Percentiles rank a stretch among this genome's conserved stretches.
These are phyloP conservation scores for Rhinella marina DNA, from an alignment of 2,797 vertebrate genomes.

Conservation along the genomic window DNA sequence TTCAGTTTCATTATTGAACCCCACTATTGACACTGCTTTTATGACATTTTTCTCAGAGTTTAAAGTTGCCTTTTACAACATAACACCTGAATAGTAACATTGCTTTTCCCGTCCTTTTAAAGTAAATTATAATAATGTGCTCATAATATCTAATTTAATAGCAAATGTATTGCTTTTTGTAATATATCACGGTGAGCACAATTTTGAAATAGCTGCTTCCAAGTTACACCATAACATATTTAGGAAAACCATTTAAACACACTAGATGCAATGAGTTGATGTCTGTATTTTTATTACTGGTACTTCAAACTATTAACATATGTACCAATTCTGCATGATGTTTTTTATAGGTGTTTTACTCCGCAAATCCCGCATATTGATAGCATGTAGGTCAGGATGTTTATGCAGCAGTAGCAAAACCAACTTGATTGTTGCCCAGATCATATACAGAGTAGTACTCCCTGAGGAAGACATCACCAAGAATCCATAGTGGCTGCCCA, in stretches of 20 bases:
- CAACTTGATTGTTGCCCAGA: slow-evolving; percentile 55
- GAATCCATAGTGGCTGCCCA: slow-evolving; percentile 60
- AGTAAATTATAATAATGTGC: background rate
- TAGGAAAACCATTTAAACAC: background rate
- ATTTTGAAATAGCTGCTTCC: background rate
- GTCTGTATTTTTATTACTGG: slow-evolving; percentile 17
- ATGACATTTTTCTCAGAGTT: too few relatives aligned
- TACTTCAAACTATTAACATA: background rate
- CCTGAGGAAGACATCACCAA: slow-evolving; percentile 65
- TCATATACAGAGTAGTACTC: slow-evolving; percentile 58
- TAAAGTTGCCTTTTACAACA: too few relatives aligned
- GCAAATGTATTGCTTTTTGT: background rate
- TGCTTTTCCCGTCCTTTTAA: too few relatives aligned
- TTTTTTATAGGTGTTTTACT: background rate
- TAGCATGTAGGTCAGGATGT: background rate
- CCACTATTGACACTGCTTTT: too few relatives aligned
- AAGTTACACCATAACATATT: background rate
- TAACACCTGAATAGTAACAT: background rate
- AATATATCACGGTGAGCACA: background rate
- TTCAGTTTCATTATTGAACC: too few relatives aligned
- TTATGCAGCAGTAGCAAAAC: slow-evolving; percentile 57
- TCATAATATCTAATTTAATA: background rate
- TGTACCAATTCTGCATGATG: background rate
- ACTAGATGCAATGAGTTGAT: background rate
- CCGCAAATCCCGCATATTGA: background rate